These are phyloP conservation scores for Hyles euphorbiae DNA, from an alignment of 1,140 invertebrate species.

Conservation along the genomic window DNA sequence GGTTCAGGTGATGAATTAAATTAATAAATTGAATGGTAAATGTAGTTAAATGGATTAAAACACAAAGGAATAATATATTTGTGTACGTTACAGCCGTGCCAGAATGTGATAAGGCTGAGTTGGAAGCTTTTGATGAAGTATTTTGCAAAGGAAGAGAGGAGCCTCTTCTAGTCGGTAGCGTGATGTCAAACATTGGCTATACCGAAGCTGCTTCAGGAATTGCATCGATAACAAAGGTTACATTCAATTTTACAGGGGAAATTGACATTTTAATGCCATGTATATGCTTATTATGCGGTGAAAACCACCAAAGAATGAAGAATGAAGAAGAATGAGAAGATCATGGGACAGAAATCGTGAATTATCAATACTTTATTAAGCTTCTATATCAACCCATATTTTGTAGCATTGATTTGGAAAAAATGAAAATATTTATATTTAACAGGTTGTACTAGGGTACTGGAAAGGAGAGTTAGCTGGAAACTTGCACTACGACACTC, in stretches of 20 bases:
- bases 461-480: conserved; percentile 34
- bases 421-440: background rate
- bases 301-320: too few relatives aligned
- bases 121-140: conserved; percentile 35
- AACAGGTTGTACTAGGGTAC: conserved; percentile 45
- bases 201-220: conserved; percentile 80
- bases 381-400: too few relatives aligned
- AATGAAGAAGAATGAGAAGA: too few relatives aligned
- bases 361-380: too few relatives aligned
- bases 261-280: too few relatives aligned
- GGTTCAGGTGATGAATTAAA: conserved; percentile 73
- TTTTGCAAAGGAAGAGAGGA: conserved; percentile 57
- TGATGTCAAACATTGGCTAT: conserved; percentile 85
- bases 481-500: conserved; percentile 35
- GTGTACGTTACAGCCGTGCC: conserved; percentile 53
- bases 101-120: conserved; percentile 43
- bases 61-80: background rate
- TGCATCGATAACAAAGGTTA: conserved; percentile 76
- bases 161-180: conserved; percentile 81
- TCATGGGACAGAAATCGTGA: too few relatives aligned
- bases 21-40: too few relatives aligned
- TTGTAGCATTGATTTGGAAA: background rate
- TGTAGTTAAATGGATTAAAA: background rate
- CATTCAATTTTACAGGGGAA: background rate
- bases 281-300: too few relatives aligned